These are phyloP conservation scores for Coelopa frigida DNA, from an alignment of 1,140 invertebrate species.

Conservation along the genomic window DNA sequence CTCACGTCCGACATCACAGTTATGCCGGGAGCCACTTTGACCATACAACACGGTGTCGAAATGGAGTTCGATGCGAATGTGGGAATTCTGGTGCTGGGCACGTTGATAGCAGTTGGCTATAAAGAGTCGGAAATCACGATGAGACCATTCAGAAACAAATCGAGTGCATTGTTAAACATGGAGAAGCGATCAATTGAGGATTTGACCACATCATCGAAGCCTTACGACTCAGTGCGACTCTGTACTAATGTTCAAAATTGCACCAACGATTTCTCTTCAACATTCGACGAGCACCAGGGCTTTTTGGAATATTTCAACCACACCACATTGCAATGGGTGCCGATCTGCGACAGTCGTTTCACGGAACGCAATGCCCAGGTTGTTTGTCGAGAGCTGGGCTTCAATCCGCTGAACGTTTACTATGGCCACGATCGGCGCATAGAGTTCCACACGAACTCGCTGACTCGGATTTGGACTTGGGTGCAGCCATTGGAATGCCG, in stretches of 20 bases:
- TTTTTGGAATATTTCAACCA: conserved; percentile 94
- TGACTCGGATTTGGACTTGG: conserved; percentile 86
- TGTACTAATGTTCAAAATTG: conserved; percentile 67
- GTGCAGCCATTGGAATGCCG: conserved; percentile 80
- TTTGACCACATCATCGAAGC: conserved; percentile 34
- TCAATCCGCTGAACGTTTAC: conserved; percentile 80
- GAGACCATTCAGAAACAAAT: conserved; percentile 55
- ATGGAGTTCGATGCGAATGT: conserved; percentile 95
- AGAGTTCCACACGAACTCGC: conserved; percentile 77
- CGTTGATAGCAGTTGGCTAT: conserved; percentile 76
- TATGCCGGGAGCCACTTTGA: conserved; percentile 84
- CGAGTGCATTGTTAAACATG: conserved; percentile 17
- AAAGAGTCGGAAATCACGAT: conserved; percentile 75
- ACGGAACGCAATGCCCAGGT: conserved; percentile 92
- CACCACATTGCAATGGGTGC: conserved; percentile 93
- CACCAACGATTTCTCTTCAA: conserved; percentile 46
- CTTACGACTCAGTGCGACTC: conserved; percentile 57
- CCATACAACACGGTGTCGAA: conserved; percentile 81
- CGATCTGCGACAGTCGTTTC: conserved; percentile 92
- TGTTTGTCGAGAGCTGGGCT: conserved; percentile 89
- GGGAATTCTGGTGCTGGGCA: conserved; percentile 91
- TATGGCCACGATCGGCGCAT: conserved; percentile 71
- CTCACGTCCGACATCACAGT: conserved; percentile 90
- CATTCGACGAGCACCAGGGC: conserved; percentile 49
- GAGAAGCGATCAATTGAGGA: conserved; percentile 46